Conservation (phyloP, 92 coral and sea anemone species). For the Anthopleura xanthogrammica region DNA sequence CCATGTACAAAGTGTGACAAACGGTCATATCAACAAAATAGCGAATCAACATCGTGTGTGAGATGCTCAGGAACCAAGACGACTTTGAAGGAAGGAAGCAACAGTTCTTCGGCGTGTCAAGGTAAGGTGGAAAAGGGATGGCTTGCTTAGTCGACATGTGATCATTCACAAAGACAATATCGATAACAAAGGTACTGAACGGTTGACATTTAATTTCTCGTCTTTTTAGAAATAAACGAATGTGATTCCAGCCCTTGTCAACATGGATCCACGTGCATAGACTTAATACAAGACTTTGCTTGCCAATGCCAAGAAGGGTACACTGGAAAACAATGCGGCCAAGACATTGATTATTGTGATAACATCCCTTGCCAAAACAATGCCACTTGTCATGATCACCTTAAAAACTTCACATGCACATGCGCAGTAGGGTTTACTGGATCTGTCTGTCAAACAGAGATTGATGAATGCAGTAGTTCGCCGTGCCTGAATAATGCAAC, state of each 20-base stretch:
- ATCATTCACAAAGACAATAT: too few species aligned
- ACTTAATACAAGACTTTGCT: constrained; percentile 24
- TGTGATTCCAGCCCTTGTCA: constrained; percentile 47
- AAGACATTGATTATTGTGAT: constrained; percentile 52
- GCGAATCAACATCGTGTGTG: constrained; percentile 49
- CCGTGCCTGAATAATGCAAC: constrained; percentile 48
- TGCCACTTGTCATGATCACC: constrained; percentile 47
- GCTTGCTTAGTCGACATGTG: too few species aligned
- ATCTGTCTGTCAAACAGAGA: constrained; percentile 24
- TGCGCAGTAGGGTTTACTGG: constrained; percentile 52
- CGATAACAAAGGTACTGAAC: too few species aligned
- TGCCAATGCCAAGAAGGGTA: constrained; percentile 40
- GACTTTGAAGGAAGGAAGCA: constrained; percentile 51
- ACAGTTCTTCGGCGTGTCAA: constrained; percentile 43
- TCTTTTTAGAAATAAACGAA: constrained; percentile 42
- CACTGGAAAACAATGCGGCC: constrained; percentile 44
- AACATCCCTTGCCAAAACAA: constrained; percentile 40
- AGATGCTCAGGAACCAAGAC: constrained; percentile 61
- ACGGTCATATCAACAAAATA: constrained; percentile 54
- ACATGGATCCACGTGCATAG: constrained; percentile 42
- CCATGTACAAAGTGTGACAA: constrained; percentile 60
- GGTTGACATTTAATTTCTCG: background rate
- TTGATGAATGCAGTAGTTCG: constrained; percentile 39
- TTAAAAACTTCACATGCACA: constrained; percentile 43
- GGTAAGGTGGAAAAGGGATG: background rate